Evolutionary conservation across 2,113 vertebrate genomes (phyloP).

Genomic region (Megaleporinus macrocephalus): DNA sequence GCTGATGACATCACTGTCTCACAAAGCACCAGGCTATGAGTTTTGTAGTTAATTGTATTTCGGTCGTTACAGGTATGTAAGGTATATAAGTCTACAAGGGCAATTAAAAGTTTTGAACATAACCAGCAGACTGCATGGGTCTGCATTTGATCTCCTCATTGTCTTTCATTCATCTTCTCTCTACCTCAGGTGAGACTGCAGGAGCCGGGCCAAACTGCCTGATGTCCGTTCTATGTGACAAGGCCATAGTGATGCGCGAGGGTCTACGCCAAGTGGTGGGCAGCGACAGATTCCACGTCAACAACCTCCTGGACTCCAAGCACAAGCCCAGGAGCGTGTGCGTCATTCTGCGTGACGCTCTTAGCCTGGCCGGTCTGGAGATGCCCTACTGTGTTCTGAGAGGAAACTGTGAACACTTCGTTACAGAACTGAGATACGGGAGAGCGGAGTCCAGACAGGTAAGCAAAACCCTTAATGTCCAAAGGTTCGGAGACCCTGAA

Average conservation of each 20-base stretch:
- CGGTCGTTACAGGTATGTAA: too few species aligned
- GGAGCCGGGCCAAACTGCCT: constrained; percentile 55
- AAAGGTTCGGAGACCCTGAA: neutral
- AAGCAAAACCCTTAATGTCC: neutral
- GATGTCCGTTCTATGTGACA: constrained; percentile 61
- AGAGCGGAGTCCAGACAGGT: constrained; percentile 68
- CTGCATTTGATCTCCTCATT: too few species aligned
- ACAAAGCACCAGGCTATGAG: too few species aligned
- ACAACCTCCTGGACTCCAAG: constrained; percentile 62
- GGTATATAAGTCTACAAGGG: too few species aligned
- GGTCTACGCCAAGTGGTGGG: constrained; percentile 47
- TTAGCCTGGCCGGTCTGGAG: constrained; percentile 43
- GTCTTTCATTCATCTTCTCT: neutral
- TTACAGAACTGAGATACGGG: constrained; percentile 64
- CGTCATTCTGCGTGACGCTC: constrained; percentile 48
- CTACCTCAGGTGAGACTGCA: constrained; percentile 54
- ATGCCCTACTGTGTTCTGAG: constrained; percentile 38
- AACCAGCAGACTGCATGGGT: too few species aligned
- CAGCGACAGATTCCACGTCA: constrained; percentile 43
- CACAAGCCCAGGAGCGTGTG: constrained; percentile 34
- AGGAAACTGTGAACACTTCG: constrained; percentile 69
- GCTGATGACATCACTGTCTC: too few species aligned
- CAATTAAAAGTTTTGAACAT: too few species aligned
- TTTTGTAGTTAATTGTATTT: too few species aligned
- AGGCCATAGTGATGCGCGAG: constrained; percentile 51